Evolutionary conservation across 2,113 vertebrate species (phyloP).

Genomic region (Rhinoptilus africanus): DNA sequence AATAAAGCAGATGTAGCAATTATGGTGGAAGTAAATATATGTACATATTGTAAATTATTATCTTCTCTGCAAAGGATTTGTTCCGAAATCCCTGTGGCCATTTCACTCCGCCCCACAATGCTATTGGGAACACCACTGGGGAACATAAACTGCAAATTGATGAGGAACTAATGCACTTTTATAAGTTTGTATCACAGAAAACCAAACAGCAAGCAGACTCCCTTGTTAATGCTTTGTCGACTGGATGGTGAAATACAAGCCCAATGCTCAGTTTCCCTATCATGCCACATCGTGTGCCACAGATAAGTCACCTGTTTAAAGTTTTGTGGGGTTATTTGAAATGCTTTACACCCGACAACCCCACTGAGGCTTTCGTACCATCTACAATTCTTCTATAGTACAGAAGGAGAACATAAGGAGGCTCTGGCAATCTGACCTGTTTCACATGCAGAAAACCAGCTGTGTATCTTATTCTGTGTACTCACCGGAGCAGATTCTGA

Average conservation of each 20-base stretch:
- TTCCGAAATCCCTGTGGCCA: background rate
- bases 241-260: background rate
- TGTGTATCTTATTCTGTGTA: background rate
- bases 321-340: background rate
- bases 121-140: background rate
- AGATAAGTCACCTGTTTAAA: background rate
- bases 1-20: constrained; percentile 23
- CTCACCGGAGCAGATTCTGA: background rate
- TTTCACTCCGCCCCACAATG: background rate
- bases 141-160: background rate
- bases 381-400: background rate
- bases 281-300: too few species aligned
- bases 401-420: background rate
- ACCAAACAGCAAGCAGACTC: background rate
- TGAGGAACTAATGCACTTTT: constrained; percentile 6
- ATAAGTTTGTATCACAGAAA: background rate
- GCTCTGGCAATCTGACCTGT: background rate
- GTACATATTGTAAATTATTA: constrained; percentile 8
- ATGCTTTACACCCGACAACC: background rate
- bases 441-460: background rate
- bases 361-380: background rate
- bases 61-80: background rate
- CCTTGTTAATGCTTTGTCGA: background rate
- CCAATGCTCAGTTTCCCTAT: background rate
- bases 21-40: constrained; percentile 16